A percentile compares a stretch with the other conserved stretches of the same genome.
Evolutionary conservation across 2,888 invertebrate genomes (phyloP).

Genomic region (Leptopilina myrica): DNA sequence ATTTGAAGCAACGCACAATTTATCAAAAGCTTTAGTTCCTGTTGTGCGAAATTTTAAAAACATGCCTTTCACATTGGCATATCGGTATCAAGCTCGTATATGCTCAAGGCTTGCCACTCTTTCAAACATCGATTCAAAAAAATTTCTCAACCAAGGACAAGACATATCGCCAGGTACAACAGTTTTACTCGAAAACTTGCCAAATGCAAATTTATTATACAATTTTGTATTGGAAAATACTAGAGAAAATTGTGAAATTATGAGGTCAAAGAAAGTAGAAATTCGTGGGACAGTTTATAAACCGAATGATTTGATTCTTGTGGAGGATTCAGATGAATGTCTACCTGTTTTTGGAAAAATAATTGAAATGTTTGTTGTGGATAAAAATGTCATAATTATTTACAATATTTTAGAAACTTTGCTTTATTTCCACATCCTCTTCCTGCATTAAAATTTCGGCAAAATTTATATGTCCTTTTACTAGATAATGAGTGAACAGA

Average conservation of each 20-base stretch:
- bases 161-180: conserved; percentile 43
- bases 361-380: too few relatives aligned
- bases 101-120: conserved; percentile 44
- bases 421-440: too few relatives aligned
- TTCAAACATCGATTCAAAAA: conserved; percentile 35
- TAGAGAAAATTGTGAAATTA: background rate
- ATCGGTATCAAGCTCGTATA: conserved; percentile 47
- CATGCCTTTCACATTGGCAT: conserved; percentile 48
- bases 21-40: too few relatives aligned
- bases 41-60: background rate
- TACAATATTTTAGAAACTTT: too few relatives aligned
- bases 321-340: background rate
- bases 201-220: background rate
- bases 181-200: conserved; percentile 24
- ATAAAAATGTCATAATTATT: too few relatives aligned
- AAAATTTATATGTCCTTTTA: too few relatives aligned
- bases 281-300: too few relatives aligned
- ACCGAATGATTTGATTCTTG: background rate
- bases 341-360: too few relatives aligned
- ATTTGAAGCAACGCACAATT: too few relatives aligned
- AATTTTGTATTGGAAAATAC: conserved; percentile 1
- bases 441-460: too few relatives aligned
- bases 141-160: conserved; percentile 50
- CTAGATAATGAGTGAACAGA: too few relatives aligned
- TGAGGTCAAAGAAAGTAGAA: background rate